Evolutionary conservation across 1,140 invertebrate species (phyloP).

Genomic region (Drosophila ogumai): DNA sequence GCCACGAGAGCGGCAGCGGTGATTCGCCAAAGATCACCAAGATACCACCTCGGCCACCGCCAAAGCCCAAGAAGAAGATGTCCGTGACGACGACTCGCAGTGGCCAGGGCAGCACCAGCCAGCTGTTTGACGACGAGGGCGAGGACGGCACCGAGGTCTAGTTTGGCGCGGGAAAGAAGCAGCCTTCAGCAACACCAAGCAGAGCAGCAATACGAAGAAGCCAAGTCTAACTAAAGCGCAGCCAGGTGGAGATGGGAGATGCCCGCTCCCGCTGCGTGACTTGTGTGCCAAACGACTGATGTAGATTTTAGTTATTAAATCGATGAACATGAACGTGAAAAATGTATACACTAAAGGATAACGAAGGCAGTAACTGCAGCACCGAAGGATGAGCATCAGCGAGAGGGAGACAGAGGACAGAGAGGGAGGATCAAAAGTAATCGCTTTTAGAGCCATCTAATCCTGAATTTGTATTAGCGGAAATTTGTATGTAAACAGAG

Average conservation of each 20-base stretch:
- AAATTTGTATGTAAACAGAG: slow-evolving; percentile 60
- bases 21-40: slow-evolving; percentile 86
- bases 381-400: slow-evolving; percentile 5
- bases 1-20: slow-evolving; percentile 34
- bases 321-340: slow-evolving; percentile 50
- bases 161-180: slow-evolving; percentile 7
- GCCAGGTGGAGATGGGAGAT: neutral
- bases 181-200: slow-evolving; percentile 8
- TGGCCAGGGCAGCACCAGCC: slow-evolving; percentile 86
- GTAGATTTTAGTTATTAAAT: slow-evolving; percentile 80
- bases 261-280: slow-evolving; percentile 55
- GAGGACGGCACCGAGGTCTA: slow-evolving; percentile 94
- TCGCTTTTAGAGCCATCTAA: slow-evolving; percentile 35
- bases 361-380: slow-evolving; percentile 18
- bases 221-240: slow-evolving; percentile 11
- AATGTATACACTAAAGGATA: slow-evolving; percentile 20
- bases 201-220: slow-evolving; percentile 11
- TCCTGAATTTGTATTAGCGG: slow-evolving; percentile 50
- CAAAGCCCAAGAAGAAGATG: slow-evolving; percentile 92
- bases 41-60: slow-evolving; percentile 92
- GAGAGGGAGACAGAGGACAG: slow-evolving; percentile 21
- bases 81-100: slow-evolving; percentile 85
- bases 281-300: slow-evolving; percentile 85
- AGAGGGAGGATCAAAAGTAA: slow-evolving; percentile 1
- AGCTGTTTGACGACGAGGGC: slow-evolving; percentile 93